Evolutionary conservation across 2,797 vertebrate species (phyloP).

Genomic region (Notolabrus celidotus): DNA sequence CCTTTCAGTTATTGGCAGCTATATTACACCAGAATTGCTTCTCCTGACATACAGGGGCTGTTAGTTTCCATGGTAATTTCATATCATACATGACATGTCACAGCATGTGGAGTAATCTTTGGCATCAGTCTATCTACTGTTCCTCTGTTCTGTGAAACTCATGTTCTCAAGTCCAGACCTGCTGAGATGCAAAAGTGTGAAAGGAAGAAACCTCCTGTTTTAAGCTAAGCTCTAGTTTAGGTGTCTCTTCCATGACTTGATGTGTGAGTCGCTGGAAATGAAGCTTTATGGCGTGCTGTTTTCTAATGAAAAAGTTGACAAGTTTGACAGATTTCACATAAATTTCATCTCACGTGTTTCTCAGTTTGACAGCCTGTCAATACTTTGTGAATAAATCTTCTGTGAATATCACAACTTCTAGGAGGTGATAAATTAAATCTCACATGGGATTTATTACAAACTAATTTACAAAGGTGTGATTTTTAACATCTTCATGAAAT

Average conservation of each 20-base stretch:
- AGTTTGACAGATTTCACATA: background rate
- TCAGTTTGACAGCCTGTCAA: background rate
- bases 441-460: background rate
- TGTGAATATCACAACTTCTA: slow-evolving; percentile 3
- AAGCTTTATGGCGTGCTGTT: background rate
- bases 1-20: slow-evolving; percentile 18
- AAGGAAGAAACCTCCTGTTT: background rate
- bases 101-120: background rate
- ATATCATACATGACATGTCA: slow-evolving; percentile 3
- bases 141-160: background rate
- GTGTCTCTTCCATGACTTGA: background rate
- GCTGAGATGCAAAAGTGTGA: background rate
- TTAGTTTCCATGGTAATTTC: background rate
- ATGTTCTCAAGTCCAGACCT: background rate
- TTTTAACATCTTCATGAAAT: background rate
- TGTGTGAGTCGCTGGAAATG: slow-evolving; percentile 4
- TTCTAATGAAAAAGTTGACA: slow-evolving; percentile 6
- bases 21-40: slow-evolving; percentile 3
- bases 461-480: background rate
- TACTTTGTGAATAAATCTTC: background rate
- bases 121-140: no score
- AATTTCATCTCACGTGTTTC: background rate
- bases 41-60: background rate
- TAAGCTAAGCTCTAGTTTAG: background rate
- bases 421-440: background rate